Percentiles rank a stretch among this genome's conserved stretches.
Evolutionary conservation across 2,113 vertebrate species (phyloP).

Genomic region (Cyphomyrus discorhynchus): DNA sequence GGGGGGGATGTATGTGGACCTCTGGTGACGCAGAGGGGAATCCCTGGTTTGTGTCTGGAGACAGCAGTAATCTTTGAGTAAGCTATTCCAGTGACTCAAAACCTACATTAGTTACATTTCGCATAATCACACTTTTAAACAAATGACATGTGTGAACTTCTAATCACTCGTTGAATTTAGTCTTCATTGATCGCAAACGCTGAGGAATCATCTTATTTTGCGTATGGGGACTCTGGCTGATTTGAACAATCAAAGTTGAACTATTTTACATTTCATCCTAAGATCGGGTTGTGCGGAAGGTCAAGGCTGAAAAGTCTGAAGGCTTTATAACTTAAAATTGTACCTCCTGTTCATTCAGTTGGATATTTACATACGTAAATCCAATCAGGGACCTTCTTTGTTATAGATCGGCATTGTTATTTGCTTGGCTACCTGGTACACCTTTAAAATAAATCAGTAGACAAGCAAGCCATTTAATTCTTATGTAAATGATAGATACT

Average conservation of each 20-base stretch:
- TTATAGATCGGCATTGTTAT: background rate
- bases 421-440: background rate
- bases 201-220: background rate
- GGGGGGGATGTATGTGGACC: background rate
- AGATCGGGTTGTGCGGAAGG: background rate
- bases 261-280: background rate
- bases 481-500: background rate
- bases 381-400: background rate
- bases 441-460: background rate
- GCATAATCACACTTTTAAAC: background rate
- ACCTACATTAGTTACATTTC: background rate
- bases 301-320: background rate
- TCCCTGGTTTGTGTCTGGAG: background rate
- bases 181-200: background rate
- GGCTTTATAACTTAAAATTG: background rate
- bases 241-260: background rate
- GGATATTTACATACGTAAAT: background rate
- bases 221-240: background rate
- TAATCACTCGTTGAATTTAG: background rate
- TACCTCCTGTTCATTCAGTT: background rate
- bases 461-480: background rate
- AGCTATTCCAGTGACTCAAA: background rate
- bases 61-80: background rate
- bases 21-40: background rate
- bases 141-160: background rate